phyloP scores from a whole-genome alignment of 2,113 vertebrate genomes.

The Daboia siamensis region DNA sequence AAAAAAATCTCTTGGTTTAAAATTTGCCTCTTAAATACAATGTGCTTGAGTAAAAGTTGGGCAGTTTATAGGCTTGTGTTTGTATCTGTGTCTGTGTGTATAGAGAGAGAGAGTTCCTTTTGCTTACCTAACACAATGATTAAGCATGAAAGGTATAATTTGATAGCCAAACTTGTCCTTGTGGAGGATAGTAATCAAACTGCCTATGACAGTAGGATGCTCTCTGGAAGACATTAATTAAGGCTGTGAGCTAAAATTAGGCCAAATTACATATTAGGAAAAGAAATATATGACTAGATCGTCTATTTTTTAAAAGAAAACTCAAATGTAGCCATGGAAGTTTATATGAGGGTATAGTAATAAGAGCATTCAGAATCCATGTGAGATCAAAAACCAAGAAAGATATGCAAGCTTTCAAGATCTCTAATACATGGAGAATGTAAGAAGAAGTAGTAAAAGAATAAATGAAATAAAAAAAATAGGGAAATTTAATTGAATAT shows the following conservation, averaged over 20 bases:
- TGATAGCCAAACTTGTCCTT: constrained; percentile 51
- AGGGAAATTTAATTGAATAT: not conserved
- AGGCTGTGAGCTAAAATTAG: constrained; percentile 49
- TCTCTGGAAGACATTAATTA: constrained; percentile 25
- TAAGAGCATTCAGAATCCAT: not conserved
- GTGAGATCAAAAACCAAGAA: not conserved
- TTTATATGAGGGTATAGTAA: not conserved
- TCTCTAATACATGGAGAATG: not conserved
- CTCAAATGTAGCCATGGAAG: not conserved
- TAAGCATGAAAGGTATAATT: constrained; percentile 47
- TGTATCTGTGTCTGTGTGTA: constrained; percentile 5
- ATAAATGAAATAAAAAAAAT: not conserved
- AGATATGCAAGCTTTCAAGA: not conserved
- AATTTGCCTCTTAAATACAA: not conserved
- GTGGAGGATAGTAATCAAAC: constrained; percentile 9
- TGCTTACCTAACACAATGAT: constrained; percentile 37
- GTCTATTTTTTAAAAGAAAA: not conserved
- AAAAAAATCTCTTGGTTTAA: not conserved
- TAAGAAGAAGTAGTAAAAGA: not conserved
- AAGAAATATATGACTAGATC: not conserved
- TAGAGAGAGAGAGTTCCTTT: constrained; percentile 10
- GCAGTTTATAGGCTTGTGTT: not conserved
- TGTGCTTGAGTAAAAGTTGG: not conserved
- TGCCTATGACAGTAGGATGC: constrained; percentile 35
- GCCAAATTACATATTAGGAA: constrained; percentile 4